Evolutionary conservation across 1,140 invertebrate species (phyloP).

Genomic region (Pristionchus pacificus): DNA sequence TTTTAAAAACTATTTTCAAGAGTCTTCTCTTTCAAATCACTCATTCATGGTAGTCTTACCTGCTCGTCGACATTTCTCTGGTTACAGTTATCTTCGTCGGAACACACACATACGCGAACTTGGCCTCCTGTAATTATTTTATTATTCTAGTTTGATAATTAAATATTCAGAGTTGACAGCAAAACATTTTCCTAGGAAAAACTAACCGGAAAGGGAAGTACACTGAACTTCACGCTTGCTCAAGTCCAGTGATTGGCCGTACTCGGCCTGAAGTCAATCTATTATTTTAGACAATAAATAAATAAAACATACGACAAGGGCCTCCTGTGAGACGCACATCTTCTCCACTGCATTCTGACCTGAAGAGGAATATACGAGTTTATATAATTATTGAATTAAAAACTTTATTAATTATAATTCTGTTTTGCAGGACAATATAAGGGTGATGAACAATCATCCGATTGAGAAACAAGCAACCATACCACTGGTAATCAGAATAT

Average conservation of each 20-base stretch:
- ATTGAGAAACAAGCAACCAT: not conserved
- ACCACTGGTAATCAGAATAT: conserved; percentile 39
- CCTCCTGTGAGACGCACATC: conserved; percentile 38
- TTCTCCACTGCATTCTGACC: conserved; percentile 42
- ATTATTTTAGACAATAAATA: not conserved
- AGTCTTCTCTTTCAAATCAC: no score
- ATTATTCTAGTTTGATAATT: no score
- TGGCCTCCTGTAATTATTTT: no score
- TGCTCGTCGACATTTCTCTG: not conserved
- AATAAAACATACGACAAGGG: not conserved
- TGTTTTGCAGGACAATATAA: no score
- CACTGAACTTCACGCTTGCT: not conserved
- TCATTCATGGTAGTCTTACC: not conserved
- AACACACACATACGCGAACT: not conserved
- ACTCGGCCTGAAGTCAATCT: not conserved
- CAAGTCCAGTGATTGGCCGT: not conserved
- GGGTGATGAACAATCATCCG: not conserved
- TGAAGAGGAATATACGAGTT: conserved; percentile 26
- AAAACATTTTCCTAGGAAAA: no score
- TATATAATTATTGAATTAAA: not conserved
- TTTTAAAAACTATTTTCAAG: no score
- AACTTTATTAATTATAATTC: no score
- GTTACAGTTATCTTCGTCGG: not conserved
- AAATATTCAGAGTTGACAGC: no score
- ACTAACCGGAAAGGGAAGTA: not conserved